Percentiles rank a stretch among this genome's conserved stretches.
Conservation (phyloP, 2,797 vertebrate species). For the Xyrichtys novacula region DNA sequence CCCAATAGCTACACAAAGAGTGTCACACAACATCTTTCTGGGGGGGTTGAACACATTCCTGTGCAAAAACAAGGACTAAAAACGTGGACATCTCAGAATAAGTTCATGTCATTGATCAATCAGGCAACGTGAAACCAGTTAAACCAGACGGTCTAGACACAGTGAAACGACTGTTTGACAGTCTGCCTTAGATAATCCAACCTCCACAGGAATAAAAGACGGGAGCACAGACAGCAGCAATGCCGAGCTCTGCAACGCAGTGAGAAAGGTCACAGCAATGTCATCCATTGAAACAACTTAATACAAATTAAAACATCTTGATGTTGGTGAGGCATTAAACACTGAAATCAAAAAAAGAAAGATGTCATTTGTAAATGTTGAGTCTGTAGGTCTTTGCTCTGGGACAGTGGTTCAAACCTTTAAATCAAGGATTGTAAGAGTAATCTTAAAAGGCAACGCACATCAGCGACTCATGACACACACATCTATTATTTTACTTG, state of each 20-base stretch:
- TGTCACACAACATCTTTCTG: slow-evolving; percentile 54
- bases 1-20: slow-evolving; percentile 65
- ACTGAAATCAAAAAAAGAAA: not conserved
- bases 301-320: not conserved
- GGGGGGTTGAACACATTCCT: slow-evolving; percentile 47
- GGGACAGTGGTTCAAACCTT: slow-evolving; percentile 8
- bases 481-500: not conserved
- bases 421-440: not conserved
- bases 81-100: slow-evolving; percentile 10
- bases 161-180: slow-evolving; percentile 53
- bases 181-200: slow-evolving; percentile 30
- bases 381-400: not conserved
- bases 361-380: not conserved
- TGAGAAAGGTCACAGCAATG: slow-evolving; percentile 31
- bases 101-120: slow-evolving; percentile 46
- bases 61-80: slow-evolving; percentile 46
- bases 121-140: slow-evolving; percentile 53
- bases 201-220: slow-evolving; percentile 55
- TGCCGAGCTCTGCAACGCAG: slow-evolving; percentile 55
- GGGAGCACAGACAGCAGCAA: slow-evolving; percentile 57
- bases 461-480: not conserved
- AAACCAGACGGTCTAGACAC: slow-evolving; percentile 64
- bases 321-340: not conserved
- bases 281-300: slow-evolving; percentile 16
- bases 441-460: slow-evolving; percentile 8